Evolutionary conservation across 2,888 invertebrate genomes (phyloP).

Genomic region (Polyommatus iphigenia): DNA sequence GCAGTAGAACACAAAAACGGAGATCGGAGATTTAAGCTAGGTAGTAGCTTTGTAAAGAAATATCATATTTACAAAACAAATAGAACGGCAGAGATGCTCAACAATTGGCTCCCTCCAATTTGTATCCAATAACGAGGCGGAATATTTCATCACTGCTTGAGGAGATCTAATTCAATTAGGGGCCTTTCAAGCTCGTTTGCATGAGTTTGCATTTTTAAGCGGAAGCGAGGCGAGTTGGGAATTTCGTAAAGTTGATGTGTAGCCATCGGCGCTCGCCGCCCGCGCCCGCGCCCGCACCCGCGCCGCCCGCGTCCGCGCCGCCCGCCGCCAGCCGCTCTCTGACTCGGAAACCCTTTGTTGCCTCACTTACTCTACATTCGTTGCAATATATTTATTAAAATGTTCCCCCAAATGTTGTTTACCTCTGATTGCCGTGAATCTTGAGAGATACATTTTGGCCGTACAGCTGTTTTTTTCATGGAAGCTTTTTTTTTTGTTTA

Average conservation of each 20-base stretch:
- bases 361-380: not conserved
- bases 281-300: not conserved
- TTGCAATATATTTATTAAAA: not conserved
- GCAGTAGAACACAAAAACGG: not conserved
- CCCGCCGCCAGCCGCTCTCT: not conserved
- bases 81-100: conserved; percentile 58
- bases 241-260: conserved; percentile 53
- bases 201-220: conserved; percentile 77
- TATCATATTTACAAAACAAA: conserved; percentile 17
- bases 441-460: not conserved
- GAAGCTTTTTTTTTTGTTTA: too few species aligned
- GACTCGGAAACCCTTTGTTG: conserved; percentile 22
- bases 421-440: not conserved
- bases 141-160: conserved; percentile 66
- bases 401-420: conserved; percentile 10
- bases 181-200: conserved; percentile 72
- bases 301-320: not conserved
- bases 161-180: conserved; percentile 73
- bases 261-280: conserved; percentile 28
- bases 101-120: conserved; percentile 64
- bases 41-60: not conserved
- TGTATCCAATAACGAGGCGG: conserved; percentile 63
- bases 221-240: conserved; percentile 58
- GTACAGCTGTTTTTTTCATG: too few species aligned
- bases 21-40: too few species aligned